Conservation (phyloP, 2,797 vertebrate species). For the Thaleichthys pacificus region DNA sequence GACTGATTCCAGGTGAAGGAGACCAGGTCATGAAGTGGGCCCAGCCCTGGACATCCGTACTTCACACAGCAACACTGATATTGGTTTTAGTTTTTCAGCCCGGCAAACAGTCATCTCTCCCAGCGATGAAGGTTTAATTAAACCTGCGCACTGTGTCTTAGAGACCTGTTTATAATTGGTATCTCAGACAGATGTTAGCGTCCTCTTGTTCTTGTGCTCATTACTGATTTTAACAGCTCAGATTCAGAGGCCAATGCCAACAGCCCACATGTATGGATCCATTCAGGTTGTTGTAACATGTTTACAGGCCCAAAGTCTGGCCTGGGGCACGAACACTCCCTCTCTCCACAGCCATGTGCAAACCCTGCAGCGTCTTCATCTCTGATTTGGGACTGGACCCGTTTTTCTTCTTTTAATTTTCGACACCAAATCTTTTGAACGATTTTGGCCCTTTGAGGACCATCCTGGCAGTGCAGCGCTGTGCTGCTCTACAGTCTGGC, state of each 20-base stretch:
- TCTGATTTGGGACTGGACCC: no score
- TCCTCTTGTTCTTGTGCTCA: conserved; percentile 7
- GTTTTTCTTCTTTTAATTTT: no score
- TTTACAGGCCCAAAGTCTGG: no score
- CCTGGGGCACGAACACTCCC: no score
- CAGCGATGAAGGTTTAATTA: conserved; percentile 30
- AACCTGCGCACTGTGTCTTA: conserved; percentile 22
- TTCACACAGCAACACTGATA: conserved; percentile 9
- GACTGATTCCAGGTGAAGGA: neutral
- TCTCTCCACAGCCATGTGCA: no score
- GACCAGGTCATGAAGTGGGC: neutral
- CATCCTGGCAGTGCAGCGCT: no score
- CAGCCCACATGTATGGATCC: no score
- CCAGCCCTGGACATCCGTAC: neutral
- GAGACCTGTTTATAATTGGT: conserved; percentile 17
- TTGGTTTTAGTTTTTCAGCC: conserved; percentile 15
- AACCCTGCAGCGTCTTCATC: no score
- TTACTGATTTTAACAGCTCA: neutral
- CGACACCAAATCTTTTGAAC: no score
- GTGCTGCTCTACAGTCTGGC: neutral
- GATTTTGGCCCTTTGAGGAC: neutral
- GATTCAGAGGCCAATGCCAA: no score
- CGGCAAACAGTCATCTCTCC: neutral
- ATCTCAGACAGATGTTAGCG: conserved; percentile 17
- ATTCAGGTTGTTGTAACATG: no score